Conservation (phyloP, 2,797 vertebrate genomes). For the Melanogrammus aeglefinus region DNA sequence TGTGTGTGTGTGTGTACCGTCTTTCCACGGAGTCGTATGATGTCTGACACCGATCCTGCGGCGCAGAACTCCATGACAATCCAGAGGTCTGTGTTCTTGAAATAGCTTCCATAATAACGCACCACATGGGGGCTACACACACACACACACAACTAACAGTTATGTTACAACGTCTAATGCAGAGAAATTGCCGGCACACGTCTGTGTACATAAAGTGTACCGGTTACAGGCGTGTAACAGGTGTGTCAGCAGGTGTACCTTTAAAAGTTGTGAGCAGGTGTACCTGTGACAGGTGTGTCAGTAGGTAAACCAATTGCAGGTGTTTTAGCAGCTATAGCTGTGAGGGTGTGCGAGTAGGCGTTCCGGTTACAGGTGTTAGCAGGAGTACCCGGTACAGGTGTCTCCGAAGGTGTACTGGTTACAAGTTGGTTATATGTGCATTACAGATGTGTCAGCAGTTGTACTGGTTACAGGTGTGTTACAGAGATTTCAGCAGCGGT, state of each 20-base stretch:
- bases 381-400: neutral
- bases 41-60: slow-evolving; percentile 91
- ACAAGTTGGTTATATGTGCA: neutral
- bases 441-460: neutral
- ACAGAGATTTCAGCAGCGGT: neutral
- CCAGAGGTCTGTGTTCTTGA: slow-evolving; percentile 96
- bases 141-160: neutral
- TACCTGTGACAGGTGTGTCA: neutral
- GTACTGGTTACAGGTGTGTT: neutral
- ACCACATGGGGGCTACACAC: slow-evolving; percentile 81
- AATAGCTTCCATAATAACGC: slow-evolving; percentile 93
- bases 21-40: slow-evolving; percentile 91
- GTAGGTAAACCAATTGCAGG: neutral
- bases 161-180: too few relatives aligned
- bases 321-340: neutral
- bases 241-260: neutral
- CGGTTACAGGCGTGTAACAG: too few relatives aligned
- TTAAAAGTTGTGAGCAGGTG: too few relatives aligned
- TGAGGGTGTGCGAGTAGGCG: too few relatives aligned
- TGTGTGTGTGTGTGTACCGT: slow-evolving; percentile 70
- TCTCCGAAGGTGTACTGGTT: neutral
- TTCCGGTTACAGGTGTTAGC: neutral
- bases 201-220: too few relatives aligned
- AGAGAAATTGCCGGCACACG: too few relatives aligned
- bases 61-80: slow-evolving; percentile 97